These are phyloP conservation scores for Apostichopus japonicus DNA, from an alignment of 35 echinoderm and acorn worm species.

Conservation along the genomic window DNA sequence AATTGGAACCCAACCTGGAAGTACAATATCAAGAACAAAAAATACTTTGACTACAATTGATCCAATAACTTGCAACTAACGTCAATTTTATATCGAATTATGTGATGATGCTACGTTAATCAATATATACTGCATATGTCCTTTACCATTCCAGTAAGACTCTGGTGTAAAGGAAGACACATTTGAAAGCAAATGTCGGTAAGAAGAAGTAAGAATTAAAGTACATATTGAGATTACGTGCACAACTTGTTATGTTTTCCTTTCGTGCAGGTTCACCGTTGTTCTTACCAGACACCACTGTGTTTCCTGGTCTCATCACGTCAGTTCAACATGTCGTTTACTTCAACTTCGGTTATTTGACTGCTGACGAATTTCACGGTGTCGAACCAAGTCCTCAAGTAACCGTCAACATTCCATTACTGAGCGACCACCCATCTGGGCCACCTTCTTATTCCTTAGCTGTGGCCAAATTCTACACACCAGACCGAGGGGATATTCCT, in stretches of 20 bases:
- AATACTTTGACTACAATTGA: too few relatives aligned
- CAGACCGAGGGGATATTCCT: not conserved
- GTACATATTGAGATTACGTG: too few relatives aligned
- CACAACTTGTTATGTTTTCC: not conserved
- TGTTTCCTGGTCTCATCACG: not conserved
- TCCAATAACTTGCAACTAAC: too few relatives aligned
- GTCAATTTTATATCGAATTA: too few relatives aligned
- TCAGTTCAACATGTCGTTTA: slow-evolving; percentile 2
- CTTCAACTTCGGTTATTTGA: not conserved
- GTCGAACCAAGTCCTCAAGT: not conserved
- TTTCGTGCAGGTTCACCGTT: not conserved
- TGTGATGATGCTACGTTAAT: too few relatives aligned
- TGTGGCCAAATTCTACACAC: not conserved
- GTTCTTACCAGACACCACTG: not conserved
- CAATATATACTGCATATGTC: too few relatives aligned
- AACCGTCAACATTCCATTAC: not conserved
- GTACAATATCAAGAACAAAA: too few relatives aligned
- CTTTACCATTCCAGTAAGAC: too few relatives aligned
- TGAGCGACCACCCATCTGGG: not conserved
- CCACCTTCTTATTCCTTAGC: not conserved
- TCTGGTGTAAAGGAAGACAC: too few relatives aligned
- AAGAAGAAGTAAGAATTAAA: too few relatives aligned
- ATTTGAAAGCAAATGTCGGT: too few relatives aligned
- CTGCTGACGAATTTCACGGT: not conserved
- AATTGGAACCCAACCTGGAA: too few relatives aligned